A percentile compares a stretch with the other conserved stretches of the same genome.
Conservation (phyloP, 1,140 invertebrate species). For the Tetramorium alpestre region DNA sequence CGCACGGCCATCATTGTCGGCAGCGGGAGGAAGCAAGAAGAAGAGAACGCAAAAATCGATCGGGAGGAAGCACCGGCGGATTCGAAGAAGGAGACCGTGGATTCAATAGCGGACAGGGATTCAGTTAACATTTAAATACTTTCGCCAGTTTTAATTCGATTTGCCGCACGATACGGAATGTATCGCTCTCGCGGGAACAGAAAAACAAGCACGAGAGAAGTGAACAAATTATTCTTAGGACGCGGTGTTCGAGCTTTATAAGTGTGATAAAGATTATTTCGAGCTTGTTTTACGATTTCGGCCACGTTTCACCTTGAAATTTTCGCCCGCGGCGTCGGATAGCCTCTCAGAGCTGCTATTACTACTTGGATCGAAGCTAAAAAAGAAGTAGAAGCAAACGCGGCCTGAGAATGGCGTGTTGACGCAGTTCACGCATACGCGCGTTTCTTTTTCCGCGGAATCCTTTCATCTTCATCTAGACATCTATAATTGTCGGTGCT, state of each 20-base stretch:
- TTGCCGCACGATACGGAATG: not conserved
- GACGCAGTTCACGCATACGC: not conserved
- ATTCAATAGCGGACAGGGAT: not conserved
- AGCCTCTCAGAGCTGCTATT: not conserved
- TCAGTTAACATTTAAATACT: conserved; percentile 8
- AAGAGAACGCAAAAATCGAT: conserved; percentile 44
- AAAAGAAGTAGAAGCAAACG: not conserved
- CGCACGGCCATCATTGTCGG: conserved; percentile 57
- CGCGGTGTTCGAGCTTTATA: not conserved
- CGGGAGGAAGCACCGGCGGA: conserved; percentile 6
- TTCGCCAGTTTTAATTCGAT: not conserved
- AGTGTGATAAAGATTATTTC: not conserved
- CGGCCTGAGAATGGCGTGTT: not conserved
- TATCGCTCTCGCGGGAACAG: not conserved
- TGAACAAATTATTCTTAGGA: not conserved
- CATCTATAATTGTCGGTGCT: conserved; percentile 7
- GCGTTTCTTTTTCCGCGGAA: not conserved
- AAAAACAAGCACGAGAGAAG: not conserved
- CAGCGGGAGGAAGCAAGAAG: conserved; percentile 40
- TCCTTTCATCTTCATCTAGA: not conserved
- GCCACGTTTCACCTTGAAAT: conserved; percentile 19
- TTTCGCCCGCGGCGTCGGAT: not conserved
- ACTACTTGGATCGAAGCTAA: not conserved
- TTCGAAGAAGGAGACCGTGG: conserved; percentile 2
- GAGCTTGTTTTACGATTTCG: not conserved